Conservation (phyloP, 2,888 invertebrate genomes). For the Subacronicta megacephala region DNA sequence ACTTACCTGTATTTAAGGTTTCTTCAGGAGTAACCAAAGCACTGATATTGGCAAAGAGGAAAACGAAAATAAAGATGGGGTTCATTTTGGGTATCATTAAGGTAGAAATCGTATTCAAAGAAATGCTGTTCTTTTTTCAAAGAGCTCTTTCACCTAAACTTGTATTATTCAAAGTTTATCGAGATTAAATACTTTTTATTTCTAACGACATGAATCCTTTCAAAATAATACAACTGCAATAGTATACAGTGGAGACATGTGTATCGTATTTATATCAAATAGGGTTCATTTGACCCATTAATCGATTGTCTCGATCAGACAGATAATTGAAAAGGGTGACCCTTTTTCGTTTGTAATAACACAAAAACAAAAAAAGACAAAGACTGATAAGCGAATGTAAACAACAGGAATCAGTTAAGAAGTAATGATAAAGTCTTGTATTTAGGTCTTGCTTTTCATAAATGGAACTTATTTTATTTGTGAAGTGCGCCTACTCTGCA, state of each 20-base stretch:
- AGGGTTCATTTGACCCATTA: background rate
- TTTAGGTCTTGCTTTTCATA: background rate
- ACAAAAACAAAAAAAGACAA: background rate
- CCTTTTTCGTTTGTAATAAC: background rate
- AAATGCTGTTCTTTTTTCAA: background rate
- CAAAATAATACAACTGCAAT: background rate
- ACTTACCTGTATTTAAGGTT: constrained; percentile 1
- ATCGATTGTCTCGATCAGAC: background rate
- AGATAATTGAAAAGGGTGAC: background rate
- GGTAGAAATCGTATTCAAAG: background rate
- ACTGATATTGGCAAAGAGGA: constrained; percentile 7
- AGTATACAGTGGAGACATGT: background rate
- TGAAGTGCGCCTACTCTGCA: too few species aligned
- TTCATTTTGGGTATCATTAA: constrained; percentile 7
- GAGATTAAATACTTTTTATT: background rate
- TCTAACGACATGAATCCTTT: background rate
- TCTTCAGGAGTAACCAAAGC: background rate
- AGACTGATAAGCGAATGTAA: background rate
- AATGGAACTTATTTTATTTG: background rate
- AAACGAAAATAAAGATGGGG: background rate
- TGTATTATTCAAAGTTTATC: background rate
- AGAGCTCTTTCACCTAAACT: too few species aligned
- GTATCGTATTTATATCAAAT: constrained; percentile 1
- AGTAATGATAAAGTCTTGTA: background rate
- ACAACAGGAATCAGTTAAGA: background rate